Evolutionary conservation across 2,113 vertebrate species (phyloP).

Genomic region (Entelurus aequoreus): DNA sequence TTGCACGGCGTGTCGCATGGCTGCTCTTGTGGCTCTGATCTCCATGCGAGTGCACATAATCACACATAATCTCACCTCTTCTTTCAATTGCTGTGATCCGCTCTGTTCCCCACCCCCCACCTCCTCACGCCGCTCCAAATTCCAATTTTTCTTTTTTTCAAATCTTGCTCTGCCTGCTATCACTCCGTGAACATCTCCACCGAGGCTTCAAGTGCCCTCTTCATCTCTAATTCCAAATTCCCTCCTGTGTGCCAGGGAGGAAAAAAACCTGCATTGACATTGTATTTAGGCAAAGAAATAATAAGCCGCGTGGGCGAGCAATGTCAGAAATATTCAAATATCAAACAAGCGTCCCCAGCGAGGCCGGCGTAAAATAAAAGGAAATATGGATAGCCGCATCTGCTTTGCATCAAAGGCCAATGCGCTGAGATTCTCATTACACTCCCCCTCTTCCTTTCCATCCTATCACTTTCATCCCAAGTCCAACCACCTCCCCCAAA

Average conservation of each 20-base stretch:
- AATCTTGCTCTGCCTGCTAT: constrained; percentile 13
- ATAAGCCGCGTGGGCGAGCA: constrained; percentile 20
- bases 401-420: constrained; percentile 50
- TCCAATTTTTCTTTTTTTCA: constrained; percentile 18
- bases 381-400: constrained; percentile 27
- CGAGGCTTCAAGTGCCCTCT: constrained; percentile 37
- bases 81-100: constrained; percentile 49
- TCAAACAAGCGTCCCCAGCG: constrained; percentile 42
- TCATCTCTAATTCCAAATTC: neutral
- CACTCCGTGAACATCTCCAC: constrained; percentile 37
- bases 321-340: constrained; percentile 46
- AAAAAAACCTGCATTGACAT: constrained; percentile 25
- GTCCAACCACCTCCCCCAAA: constrained; percentile 50
- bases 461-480: constrained; percentile 44
- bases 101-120: constrained; percentile 25
- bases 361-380: constrained; percentile 24
- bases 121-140: constrained; percentile 22
- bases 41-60: constrained; percentile 41
- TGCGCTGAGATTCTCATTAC: constrained; percentile 51
- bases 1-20: neutral
- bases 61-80: constrained; percentile 41
- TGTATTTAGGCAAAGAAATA: constrained; percentile 30
- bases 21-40: constrained; percentile 26
- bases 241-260: neutral
- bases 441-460: constrained; percentile 41